Evolutionary conservation across 2,888 invertebrate genomes (phyloP).

Genomic region (Anoplius nigerrimus): DNA sequence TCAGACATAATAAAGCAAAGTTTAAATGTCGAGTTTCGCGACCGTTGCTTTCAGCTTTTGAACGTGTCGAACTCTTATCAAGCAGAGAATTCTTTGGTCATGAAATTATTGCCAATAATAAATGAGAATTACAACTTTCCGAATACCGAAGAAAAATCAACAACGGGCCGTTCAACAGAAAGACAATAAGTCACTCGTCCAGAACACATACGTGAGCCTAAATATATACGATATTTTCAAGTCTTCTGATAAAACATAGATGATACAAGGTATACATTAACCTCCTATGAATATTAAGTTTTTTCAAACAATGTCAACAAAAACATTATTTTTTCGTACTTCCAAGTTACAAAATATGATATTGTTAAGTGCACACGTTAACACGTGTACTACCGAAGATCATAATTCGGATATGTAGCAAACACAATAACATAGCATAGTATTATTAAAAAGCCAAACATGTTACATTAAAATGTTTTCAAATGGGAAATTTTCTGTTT

Average conservation of each 20-base stretch:
- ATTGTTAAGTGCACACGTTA: background rate
- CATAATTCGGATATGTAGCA: too few species aligned
- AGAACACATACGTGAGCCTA: too few species aligned
- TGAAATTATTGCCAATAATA: conserved; percentile 45
- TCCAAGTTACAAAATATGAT: background rate
- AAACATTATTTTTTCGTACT: background rate
- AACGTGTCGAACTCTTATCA: conserved; percentile 42
- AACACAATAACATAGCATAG: too few species aligned
- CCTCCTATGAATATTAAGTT: background rate
- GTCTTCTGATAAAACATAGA: too few species aligned
- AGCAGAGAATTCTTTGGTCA: conserved; percentile 26
- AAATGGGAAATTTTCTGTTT: too few species aligned
- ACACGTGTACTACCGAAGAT: background rate
- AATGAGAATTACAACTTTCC: conserved; percentile 40
- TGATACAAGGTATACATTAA: too few species aligned
- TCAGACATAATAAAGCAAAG: conserved; percentile 55
- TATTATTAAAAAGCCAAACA: too few species aligned
- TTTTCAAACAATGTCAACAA: background rate
- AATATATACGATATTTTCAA: too few species aligned
- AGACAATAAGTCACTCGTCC: too few species aligned
- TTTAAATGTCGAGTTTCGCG: conserved; percentile 52
- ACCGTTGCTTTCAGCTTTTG: conserved; percentile 50
- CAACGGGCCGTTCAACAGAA: too few species aligned
- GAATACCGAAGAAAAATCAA: too few species aligned
- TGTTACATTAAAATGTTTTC: too few species aligned